Evolutionary conservation across 2,113 vertebrate genomes (phyloP), one percentile per base, ranked within the genome.

Genomic region (Rhagologus leucostigma): DNA sequence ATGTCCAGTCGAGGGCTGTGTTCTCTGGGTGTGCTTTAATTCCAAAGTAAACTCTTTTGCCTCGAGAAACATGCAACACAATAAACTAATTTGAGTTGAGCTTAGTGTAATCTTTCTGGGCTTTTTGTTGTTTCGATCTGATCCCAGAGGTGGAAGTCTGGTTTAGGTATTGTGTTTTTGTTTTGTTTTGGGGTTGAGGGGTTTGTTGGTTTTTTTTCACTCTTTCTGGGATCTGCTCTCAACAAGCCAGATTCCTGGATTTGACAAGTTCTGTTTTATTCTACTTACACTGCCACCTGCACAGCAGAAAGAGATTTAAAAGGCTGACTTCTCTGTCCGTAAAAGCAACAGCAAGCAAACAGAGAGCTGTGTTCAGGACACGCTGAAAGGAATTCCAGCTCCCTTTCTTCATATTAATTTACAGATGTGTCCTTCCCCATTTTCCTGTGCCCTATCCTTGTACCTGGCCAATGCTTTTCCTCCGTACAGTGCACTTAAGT

Each of bases 21-120:
- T 39, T 84, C 42, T 91, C 64, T 93, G 86, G 67, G 89, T 33
- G 85, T 7, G 50, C 96, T 93, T 84, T 95, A 96, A 97, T 96
- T 97, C 95, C 97, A 97, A 97, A 97, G 94, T 96, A 97, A 97
- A 97, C 94, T 92, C 80, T 91, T 95, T 91, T 91, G 95, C 96
- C 95, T 96, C 16, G 12, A 96, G 96, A 97, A 97, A 95, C 91
- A 92, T 82, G 86, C 95, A 96, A 93, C 88, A 95, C 89, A 97
- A 96, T 97, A 97, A 95, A 96, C 96, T 97, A 93, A 97, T 97
- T 97, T 94, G 84, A 96, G 68, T 90, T 92, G 93, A 96, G 97
- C 94, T 97, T 91, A 96, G 59, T 75, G 90, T 96, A 97, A 97
- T 97, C 95, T 97, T 96, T 88, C 74, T 64, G 93, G 90, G 91